Conservation (phyloP, 2,113 vertebrate genomes). For the Labeo catla region DNA sequence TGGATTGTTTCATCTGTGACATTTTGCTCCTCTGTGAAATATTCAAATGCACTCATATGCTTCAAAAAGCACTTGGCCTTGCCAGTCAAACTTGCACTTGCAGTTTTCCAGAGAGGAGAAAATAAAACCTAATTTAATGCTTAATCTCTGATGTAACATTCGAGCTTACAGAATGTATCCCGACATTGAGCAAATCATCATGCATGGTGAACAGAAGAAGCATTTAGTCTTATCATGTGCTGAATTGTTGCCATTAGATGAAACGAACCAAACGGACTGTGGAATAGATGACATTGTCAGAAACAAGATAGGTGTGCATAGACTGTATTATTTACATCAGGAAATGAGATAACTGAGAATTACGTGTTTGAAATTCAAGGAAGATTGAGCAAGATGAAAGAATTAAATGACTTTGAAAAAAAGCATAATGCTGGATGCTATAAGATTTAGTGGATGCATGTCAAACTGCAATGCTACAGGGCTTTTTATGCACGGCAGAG, state of each 20-base stretch:
- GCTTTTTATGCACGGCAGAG: background rate
- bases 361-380: background rate
- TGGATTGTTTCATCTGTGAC: conserved; percentile 33
- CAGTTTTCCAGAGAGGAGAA: background rate
- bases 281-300: background rate
- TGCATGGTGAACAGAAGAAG: background rate
- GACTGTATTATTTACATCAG: background rate
- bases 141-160: conserved; percentile 12
- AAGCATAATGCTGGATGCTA: background rate
- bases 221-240: background rate
- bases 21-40: conserved; percentile 35
- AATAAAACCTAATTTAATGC: background rate
- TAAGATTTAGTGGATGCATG: background rate
- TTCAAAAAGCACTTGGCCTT: background rate
- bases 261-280: background rate
- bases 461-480: background rate
- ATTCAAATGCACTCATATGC: conserved; percentile 18
- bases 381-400: background rate
- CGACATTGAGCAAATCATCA: background rate
- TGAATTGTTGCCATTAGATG: background rate
- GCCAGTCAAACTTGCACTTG: background rate
- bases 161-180: background rate
- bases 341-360: background rate
- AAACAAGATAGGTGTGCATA: background rate
- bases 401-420: background rate